Base-by-base conservation (phyloP, 2,797 vertebrate genomes). In the Micromesistius poutassou region DNA sequence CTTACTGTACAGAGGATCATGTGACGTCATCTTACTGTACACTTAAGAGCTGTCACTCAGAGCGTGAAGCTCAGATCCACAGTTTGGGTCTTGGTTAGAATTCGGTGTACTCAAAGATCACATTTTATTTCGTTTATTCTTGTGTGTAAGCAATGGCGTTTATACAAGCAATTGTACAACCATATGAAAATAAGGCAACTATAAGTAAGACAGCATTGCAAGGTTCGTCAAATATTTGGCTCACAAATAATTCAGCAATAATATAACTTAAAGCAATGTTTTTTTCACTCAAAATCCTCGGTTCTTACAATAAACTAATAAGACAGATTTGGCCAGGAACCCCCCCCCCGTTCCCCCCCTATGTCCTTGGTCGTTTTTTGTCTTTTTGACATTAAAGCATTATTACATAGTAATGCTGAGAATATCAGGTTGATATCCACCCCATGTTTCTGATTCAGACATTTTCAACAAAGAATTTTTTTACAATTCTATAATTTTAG, bases 1-100 rank as follows among this genome's bases (percentile, higher is more conserved):
- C 1, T 35, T 35, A 35, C 33, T 35, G 33, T 35, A 35, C 33
- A 6, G 33, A 35, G 33, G 33, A 6, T 35, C 33, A 35, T 7
- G 33, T 35, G 33, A 7, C 33, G 33, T 35, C 33, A 71, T 30
- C 30, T 83, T 94, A 94, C 94, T 92, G 95, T 91, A 94, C 81
- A 82, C 25, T 68, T 28, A 2, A 9, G 3, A 28, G 84, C 87
- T 86, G 88, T 85, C 86, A 85, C 40, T 55, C 66, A 77, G 81
- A 79, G 71, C 76, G 38, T 4, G n/a, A n/a, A 70, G 4, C 40
- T 42, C 40, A 12, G 40, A 42, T 42, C 2, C 19, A 30, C 5
- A 71, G 0, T 4, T 30, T 33, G 46, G 46, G 46, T 55, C 46
- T 55, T 4, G 16, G 40, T 42, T 42, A 16, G 3, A 4, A 42